Conservation (phyloP, 1,140 invertebrate species). For the Zeugodacus cucurbitae region DNA sequence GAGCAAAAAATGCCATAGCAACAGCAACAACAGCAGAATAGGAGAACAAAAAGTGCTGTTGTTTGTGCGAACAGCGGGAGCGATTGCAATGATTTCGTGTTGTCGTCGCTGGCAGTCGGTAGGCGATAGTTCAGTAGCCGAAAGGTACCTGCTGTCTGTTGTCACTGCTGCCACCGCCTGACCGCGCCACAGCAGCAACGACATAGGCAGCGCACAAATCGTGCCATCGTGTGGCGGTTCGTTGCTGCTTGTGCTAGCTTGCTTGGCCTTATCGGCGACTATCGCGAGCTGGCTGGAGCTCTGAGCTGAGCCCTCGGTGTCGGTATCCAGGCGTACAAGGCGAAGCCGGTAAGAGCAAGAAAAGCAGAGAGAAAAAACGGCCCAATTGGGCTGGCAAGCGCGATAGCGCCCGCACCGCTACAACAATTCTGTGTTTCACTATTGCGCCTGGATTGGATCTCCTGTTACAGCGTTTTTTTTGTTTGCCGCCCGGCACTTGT, state of each 20-base stretch:
- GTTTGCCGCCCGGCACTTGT: neutral
- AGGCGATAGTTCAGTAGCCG: neutral
- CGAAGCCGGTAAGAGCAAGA: neutral
- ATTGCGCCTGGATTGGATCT: neutral
- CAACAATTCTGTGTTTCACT: neutral
- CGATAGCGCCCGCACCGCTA: neutral
- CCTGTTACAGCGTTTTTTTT: neutral
- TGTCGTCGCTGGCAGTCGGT: neutral
- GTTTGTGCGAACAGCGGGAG: slow-evolving; percentile 12
- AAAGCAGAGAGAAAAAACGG: neutral
- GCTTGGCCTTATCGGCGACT: neutral
- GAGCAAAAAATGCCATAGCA: neutral
- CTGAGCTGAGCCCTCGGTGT: neutral
- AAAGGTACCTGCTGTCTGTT: slow-evolving; percentile 5
- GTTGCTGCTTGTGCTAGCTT: neutral
- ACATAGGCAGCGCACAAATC: neutral
- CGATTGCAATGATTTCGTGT: neutral
- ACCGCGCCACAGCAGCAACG: neutral
- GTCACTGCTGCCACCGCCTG: neutral
- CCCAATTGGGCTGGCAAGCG: neutral
- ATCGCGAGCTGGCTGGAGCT: neutral
- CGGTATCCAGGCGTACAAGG: neutral
- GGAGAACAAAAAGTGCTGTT: neutral
- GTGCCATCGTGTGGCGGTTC: neutral
- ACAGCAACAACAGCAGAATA: neutral